Percentiles rank a stretch among this genome's conserved stretches.
These are phyloP conservation scores for Sciaenops ocellatus DNA, from an alignment of 2,797 vertebrate species.

Conservation along the genomic window DNA sequence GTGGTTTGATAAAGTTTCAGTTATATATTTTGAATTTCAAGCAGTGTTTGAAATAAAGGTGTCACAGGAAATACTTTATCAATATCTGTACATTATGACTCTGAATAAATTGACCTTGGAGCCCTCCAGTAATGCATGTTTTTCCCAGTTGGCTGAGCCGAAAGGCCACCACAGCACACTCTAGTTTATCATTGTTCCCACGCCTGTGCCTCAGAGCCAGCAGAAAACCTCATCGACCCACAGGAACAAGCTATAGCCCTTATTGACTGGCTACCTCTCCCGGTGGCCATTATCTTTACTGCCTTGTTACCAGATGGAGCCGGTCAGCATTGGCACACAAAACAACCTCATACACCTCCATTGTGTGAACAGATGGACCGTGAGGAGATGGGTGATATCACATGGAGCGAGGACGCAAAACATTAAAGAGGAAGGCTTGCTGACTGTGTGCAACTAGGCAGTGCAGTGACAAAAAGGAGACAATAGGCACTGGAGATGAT, in stretches of 20 bases:
- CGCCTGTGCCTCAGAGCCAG: conserved; percentile 24
- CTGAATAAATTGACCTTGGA: conserved; percentile 8
- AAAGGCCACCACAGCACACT: conserved; percentile 1
- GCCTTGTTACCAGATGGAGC: conserved; percentile 70
- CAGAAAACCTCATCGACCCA: conserved; percentile 55
- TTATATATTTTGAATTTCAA: conserved; percentile 21
- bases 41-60: conserved; percentile 13
- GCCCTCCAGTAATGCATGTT: neutral
- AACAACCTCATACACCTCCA: conserved; percentile 32
- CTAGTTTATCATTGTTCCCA: conserved; percentile 35
- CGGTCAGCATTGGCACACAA: conserved; percentile 51
- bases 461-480: neutral
- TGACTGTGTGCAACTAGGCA: conserved; percentile 17
- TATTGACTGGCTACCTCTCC: conserved; percentile 64
- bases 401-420: conserved; percentile 44
- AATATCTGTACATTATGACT: conserved; percentile 5
- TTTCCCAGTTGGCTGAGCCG: neutral
- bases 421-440: conserved; percentile 23
- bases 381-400: conserved; percentile 55
- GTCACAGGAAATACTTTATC: conserved; percentile 4
- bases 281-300: conserved; percentile 59
- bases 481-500: neutral
- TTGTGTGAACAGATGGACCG: conserved; percentile 72
- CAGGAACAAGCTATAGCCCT: conserved; percentile 22
- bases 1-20: conserved; percentile 11